Base-by-base conservation (phyloP, 2,797 vertebrate genomes). In the Holocentrus rufus region DNA sequence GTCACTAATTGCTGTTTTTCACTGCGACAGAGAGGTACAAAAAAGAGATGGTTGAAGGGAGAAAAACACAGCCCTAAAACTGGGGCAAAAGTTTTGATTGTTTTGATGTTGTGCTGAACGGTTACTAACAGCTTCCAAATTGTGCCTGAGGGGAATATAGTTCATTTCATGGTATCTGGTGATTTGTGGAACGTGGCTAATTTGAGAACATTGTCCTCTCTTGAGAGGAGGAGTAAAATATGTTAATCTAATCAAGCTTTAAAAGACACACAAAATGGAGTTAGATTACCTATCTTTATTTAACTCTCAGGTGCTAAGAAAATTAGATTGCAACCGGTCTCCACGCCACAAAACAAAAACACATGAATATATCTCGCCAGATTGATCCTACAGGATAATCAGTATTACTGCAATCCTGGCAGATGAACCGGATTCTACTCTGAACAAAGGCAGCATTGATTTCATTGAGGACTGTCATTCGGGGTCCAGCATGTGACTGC, bases 1-100 rank as follows among this genome's bases (percentile, higher is more conserved):
- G 85, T 87, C 90, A 90, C 93, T 94, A 94, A 94, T 94, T 95
- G 92, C 92, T 73, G 87, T 85, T 91, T 90, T 90, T 84, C 88
- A 63, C 82, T 82, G 79, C 52, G 31, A 87, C 86, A 89, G 77
- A 85, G 86, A 92, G 85, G 83, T 88, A 83, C 83, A 88, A 80
- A 79, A 86, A 86, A 84, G 80, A 82, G 81, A 85, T 30, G 76
- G 81, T 81, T 87, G 77, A 85, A 87, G 78, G 72, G 66, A 80
- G 71, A 58, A 59, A 83, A 81, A 85, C 68, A 72, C 65, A 79
- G 52, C 60, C 50, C 60, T 55, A 79, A 87, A 91, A 92, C 74
- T 91, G 85, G 88, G 85, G 69, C 86, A 80, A 79, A 91, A 90
- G 77, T 90, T 91, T 59, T 58, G 66, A 86, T 88, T 81, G 82